Evolutionary conservation across 2,888 invertebrate genomes (phyloP).

Genomic region (Mycalesis mineus): DNA sequence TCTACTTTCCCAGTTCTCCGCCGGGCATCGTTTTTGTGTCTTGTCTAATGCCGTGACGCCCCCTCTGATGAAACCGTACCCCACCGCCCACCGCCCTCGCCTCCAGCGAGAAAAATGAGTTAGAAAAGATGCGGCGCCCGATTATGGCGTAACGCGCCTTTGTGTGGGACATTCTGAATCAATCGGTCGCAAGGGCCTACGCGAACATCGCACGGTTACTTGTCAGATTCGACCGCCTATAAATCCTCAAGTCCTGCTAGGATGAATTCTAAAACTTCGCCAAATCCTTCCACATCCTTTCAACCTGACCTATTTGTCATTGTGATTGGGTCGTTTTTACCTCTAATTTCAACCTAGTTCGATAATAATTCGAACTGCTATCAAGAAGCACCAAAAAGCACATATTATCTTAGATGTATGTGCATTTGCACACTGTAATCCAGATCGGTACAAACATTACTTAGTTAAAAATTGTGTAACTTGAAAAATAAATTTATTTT

Average conservation of each 20-base stretch:
- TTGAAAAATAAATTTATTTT: too few relatives aligned
- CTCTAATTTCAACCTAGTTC: not conserved
- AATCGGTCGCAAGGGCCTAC: conserved; percentile 54
- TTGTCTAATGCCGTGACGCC: conserved; percentile 77
- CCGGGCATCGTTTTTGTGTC: conserved; percentile 74
- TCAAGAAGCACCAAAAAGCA: too few relatives aligned
- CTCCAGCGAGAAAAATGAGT: conserved; percentile 77
- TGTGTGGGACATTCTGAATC: conserved; percentile 69
- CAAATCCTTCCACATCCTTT: conserved; percentile 20
- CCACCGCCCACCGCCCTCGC: conserved; percentile 43
- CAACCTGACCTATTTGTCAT: conserved; percentile 10
- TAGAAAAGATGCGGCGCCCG: conserved; percentile 77
- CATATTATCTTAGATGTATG: too few relatives aligned
- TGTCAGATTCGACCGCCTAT: conserved; percentile 42
- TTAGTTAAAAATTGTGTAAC: too few relatives aligned
- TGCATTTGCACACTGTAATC: too few relatives aligned
- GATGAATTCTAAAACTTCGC: conserved; percentile 15
- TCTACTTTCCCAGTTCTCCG: conserved; percentile 67
- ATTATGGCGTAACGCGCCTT: conserved; percentile 72
- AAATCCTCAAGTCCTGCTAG: conserved; percentile 44
- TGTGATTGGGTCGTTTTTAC: not conserved
- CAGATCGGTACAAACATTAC: too few relatives aligned
- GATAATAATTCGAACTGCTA: not conserved
- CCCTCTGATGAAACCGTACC: conserved; percentile 61
- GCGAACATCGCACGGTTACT: conserved; percentile 46